Evolutionary conservation across 2,888 invertebrate species (phyloP), one percentile per base, ranked within the genome.

Genomic region (Lithophane socia): DNA sequence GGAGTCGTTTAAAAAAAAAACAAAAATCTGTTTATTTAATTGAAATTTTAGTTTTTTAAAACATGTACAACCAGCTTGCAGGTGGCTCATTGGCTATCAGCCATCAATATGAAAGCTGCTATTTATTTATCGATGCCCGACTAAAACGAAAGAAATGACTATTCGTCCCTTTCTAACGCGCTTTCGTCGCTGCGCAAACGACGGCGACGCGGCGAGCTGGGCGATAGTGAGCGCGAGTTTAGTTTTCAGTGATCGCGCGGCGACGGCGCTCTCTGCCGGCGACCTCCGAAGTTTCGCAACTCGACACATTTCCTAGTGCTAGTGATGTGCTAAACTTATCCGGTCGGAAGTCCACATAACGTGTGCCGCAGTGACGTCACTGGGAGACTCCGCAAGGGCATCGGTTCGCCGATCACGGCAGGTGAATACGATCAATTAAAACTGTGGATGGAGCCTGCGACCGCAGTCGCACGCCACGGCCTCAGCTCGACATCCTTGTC

Each of bases 201-300:
- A 79, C 81, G 86, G 75, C 82, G 75, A 73, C 75, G 85, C 77
- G 75, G 85, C 83, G 69, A 73, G 86, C 90, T 84, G 88, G 91
- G 92, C 93, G 92, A 93, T 94, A 93, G 93, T 92, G 92, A 92
- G 88, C 91, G 91, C 92, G 88, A 90, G 89, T 91, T 94, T 95
- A 95, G 96, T 96, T 96, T 96, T 95, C 94, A 95, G 95, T 94
- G 93, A 92, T 93, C 95, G 93, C 94, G 96, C 95, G 94, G 90
- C 92, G 92, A 89, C 93, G 94, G 92, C 95, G 94, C 95, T 95
- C 94, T 94, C 93, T 94, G 93, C 91, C 92, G 94, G 93, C 93
- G 94, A 95, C 95, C 95, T 95, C 94, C 91, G 92, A 79, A 90
- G 82, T 93, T 93, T 93, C 92, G 92, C 92, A 93, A 94, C 89